Evolutionary conservation across 2,888 invertebrate genomes (phyloP).

Genomic region (Cetonia aurata): DNA sequence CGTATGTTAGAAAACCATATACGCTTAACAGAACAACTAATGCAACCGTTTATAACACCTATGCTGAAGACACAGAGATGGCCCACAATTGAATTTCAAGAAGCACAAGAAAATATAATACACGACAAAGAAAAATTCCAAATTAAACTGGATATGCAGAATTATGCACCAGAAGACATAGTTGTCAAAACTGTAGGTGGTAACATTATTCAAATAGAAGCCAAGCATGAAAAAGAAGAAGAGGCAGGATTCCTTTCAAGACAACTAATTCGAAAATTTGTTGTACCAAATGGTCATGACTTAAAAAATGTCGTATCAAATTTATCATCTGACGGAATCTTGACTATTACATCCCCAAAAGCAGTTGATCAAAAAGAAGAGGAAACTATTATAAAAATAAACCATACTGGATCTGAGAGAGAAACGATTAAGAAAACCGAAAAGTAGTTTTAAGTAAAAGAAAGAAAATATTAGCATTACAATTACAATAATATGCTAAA

Average conservation of each 20-base stretch:
- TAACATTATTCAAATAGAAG: slow-evolving; percentile 48
- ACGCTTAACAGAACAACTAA: slow-evolving; percentile 44
- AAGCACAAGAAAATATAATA: slow-evolving; percentile 38
- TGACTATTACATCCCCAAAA: slow-evolving; percentile 77
- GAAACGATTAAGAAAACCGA: slow-evolving; percentile 31
- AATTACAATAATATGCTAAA: neutral
- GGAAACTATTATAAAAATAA: slow-evolving; percentile 67
- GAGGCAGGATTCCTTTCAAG: slow-evolving; percentile 73
- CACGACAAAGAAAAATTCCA: slow-evolving; percentile 46
- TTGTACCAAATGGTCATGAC: slow-evolving; percentile 82
- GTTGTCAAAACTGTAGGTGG: slow-evolving; percentile 48
- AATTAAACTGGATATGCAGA: slow-evolving; percentile 48
- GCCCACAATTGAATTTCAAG: slow-evolving; percentile 20
- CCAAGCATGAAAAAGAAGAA: slow-evolving; percentile 49
- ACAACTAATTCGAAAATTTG: slow-evolving; percentile 81
- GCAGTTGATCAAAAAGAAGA: slow-evolving; percentile 56
- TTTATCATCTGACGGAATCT: slow-evolving; percentile 81
- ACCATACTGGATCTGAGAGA: slow-evolving; percentile 59
- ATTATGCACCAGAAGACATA: slow-evolving; percentile 50
- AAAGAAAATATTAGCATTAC: neutral
- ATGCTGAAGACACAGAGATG: neutral
- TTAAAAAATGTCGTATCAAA: slow-evolving; percentile 79
- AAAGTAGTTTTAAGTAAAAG: neutral
- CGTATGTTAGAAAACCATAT: slow-evolving; percentile 47
- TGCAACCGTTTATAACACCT: slow-evolving; percentile 38